phyloP scores from a whole-genome alignment of 2,113 vertebrate species.

The Carettochelys insculpta region DNA sequence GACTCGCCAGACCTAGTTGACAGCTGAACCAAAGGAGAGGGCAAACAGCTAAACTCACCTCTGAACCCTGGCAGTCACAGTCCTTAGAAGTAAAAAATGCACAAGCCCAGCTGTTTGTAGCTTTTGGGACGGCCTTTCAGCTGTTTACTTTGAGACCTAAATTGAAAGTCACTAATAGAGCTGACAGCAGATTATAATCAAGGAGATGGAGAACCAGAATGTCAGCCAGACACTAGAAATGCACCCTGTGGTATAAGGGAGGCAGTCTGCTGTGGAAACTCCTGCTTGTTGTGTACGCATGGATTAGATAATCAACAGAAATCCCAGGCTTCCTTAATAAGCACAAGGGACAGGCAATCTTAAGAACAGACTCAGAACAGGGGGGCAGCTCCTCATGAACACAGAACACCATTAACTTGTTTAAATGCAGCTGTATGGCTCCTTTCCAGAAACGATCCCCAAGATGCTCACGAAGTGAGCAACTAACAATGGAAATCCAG shows the following conservation, averaged over 20 bases:
- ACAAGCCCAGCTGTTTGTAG: background rate
- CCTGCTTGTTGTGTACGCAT: background rate
- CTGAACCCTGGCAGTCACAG: background rate
- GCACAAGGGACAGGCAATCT: background rate
- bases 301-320: background rate
- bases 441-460: too few relatives aligned
- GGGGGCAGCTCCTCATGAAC: background rate
- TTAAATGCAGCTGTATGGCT: background rate
- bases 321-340: background rate
- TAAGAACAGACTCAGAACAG: background rate
- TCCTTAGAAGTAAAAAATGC: background rate
- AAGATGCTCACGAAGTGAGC: too few relatives aligned
- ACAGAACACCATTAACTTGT: background rate
- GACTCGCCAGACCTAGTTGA: background rate
- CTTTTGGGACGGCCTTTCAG: background rate
- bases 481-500: too few relatives aligned
- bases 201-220: background rate
- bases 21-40: background rate
- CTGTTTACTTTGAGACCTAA: background rate
- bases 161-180: background rate
- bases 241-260: background rate
- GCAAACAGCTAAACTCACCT: background rate
- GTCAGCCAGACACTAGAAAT: background rate
- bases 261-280: background rate
- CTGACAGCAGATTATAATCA: background rate